Evolutionary conservation across 1,140 invertebrate genomes (phyloP).

Genomic region (Bombus haemorrhoidalis): DNA sequence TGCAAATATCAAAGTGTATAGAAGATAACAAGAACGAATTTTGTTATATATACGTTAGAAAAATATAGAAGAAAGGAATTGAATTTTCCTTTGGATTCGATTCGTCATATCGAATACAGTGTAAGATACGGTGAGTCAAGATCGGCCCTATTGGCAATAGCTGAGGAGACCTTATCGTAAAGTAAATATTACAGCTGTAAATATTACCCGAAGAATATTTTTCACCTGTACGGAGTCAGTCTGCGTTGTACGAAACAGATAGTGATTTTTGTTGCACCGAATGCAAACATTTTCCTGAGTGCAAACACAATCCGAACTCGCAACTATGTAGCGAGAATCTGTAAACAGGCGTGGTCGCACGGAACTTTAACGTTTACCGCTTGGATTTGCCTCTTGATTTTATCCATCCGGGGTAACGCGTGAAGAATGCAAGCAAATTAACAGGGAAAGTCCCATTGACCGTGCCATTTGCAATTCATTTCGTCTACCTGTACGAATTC

Average conservation of each 20-base stretch:
- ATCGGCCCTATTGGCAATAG: no score
- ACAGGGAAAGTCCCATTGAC: no score
- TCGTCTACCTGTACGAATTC: neutral
- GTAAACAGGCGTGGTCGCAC: neutral
- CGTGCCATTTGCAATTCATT: no score
- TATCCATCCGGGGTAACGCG: neutral
- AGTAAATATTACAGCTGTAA: neutral
- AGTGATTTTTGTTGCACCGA: neutral
- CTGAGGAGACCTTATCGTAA: neutral
- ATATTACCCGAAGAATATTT: neutral
- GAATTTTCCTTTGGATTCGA: neutral
- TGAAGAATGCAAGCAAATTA: neutral
- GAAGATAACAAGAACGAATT: no score
- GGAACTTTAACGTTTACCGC: slow-evolving; percentile 7
- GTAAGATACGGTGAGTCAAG: no score
- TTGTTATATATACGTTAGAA: no score
- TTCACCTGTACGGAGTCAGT: neutral
- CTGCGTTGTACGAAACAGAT: no score
- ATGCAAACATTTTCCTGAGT: neutral
- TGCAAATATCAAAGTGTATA: no score
- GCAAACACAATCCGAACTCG: neutral
- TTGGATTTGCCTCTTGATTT: slow-evolving; percentile 17
- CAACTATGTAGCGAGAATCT: neutral
- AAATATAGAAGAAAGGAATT: no score
- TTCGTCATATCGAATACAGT: neutral